Conservation (phyloP, 2,113 vertebrate genomes). For the Misgurnus anguillicaudatus region DNA sequence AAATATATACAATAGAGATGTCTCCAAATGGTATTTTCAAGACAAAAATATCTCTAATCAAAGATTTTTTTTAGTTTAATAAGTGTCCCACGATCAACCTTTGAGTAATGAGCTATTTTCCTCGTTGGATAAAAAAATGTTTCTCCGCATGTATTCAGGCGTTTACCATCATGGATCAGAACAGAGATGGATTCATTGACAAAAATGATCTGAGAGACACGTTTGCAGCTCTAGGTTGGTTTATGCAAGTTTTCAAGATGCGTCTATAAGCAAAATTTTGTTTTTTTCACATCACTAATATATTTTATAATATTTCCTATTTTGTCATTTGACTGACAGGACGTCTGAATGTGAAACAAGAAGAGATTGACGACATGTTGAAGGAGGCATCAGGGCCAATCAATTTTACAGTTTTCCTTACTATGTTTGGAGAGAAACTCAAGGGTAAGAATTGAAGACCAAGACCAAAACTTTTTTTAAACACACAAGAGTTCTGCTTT, state of each 20-base stretch:
- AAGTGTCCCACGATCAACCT: too few species aligned
- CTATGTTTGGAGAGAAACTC: constrained; percentile 96
- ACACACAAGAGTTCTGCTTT: too few species aligned
- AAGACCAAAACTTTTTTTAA: too few species aligned
- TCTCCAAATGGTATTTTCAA: too few species aligned
- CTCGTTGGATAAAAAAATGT: background rate
- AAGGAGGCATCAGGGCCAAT: constrained; percentile 91
- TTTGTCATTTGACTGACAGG: constrained; percentile 67
- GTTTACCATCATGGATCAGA: constrained; percentile 98
- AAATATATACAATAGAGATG: too few species aligned
- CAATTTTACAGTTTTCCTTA: constrained; percentile 95
- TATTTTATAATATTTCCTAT: background rate
- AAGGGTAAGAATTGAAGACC: constrained; percentile 76
- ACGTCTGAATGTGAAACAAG: constrained; percentile 92
- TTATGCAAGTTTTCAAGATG: background rate
- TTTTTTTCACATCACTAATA: too few species aligned
- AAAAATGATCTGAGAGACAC: constrained; percentile 94
- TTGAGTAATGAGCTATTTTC: too few species aligned
- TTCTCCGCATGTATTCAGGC: constrained; percentile 73
- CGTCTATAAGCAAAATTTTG: too few species aligned
- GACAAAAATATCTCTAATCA: too few species aligned
- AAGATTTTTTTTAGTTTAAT: too few species aligned
- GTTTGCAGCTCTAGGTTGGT: constrained; percentile 88
- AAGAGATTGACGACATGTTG: constrained; percentile 94
- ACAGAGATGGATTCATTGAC: constrained; percentile 95